Base-by-base conservation (phyloP, 2,888 invertebrate genomes). In the Perithous albicinctus region DNA sequence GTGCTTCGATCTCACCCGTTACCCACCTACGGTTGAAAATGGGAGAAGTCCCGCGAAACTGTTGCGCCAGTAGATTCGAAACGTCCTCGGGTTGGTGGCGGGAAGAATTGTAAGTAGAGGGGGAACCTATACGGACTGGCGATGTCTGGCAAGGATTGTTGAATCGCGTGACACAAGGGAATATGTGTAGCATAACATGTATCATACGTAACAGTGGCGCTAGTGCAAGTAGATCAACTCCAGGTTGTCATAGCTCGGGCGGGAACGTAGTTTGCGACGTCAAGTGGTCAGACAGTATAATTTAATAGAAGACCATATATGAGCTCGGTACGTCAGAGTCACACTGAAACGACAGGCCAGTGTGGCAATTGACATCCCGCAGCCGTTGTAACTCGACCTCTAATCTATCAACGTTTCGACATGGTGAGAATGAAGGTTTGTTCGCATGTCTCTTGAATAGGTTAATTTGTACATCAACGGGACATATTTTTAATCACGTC, bases 11-110 rank as follows among this genome's bases (percentile, higher is more conserved):
- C 56, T 70, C 64, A 15, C n/a, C 70, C 82, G 61, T 66, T 77
- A 35, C 67, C n/a, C 74, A 48, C 79, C 61, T 69, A 29, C 61
- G 66, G 26, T 64, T 70, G 80, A 75, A 56, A 78, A 75, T 79
- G 66, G 79, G 56, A 72, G 72, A 72, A 73, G 76, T 80, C 83
- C 81, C 81, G 79, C 38, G 51, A 66, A 80, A 80, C 80, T 76
- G 80, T 76, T 78, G 77, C 83, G 32, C 73, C 41, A 3, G 59
- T 48, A 41, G 38, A 66, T 72, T 75, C 56, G 80, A 83, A 38
- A 48, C 15, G 29, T n/a, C n/a, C 18, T 18, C 32, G 10, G 32
- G 1, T 10, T 10, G 32, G 32, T 18, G 29, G 32, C 6, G 54
- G 8, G n/a, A n/a, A n/a, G n/a, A n/a, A n/a, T n/a, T 54, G 54